Evolutionary conservation across 2,888 invertebrate genomes (phyloP).

Genomic region (Imbricaverruca yamaguchii): DNA sequence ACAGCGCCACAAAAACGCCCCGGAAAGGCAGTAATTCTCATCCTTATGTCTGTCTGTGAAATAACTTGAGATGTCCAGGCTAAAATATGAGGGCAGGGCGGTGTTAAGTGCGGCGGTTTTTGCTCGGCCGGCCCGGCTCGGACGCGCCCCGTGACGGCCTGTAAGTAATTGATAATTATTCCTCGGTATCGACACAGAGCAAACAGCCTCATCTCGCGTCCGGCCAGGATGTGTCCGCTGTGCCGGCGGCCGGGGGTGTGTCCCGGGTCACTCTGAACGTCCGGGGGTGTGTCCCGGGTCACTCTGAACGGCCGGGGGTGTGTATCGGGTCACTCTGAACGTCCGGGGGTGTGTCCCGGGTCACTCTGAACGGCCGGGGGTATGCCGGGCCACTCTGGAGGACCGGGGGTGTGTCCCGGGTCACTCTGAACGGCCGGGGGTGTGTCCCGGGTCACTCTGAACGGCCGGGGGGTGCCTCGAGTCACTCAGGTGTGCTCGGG

Average conservation of each 20-base stretch:
- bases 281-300: not conserved
- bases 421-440: too few relatives aligned
- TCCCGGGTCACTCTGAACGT: not conserved
- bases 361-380: too few relatives aligned
- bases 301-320: not conserved
- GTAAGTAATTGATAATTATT: slow-evolving; percentile 24
- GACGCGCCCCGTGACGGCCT: not conserved
- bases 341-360: too few relatives aligned
- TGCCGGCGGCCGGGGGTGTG: not conserved
- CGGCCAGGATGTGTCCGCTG: not conserved
- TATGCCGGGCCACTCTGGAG: too few relatives aligned
- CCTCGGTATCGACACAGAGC: not conserved
- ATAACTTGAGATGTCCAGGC: slow-evolving; percentile 17
- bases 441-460: too few relatives aligned
- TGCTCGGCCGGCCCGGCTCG: not conserved
- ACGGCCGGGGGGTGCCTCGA: too few relatives aligned
- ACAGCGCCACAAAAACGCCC: slow-evolving; percentile 17
- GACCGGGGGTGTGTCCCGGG: too few relatives aligned
- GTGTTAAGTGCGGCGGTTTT: not conserved
- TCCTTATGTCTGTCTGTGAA: slow-evolving; percentile 21
- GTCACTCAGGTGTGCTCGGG: too few relatives aligned
- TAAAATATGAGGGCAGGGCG: slow-evolving; percentile 17
- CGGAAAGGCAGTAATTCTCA: slow-evolving; percentile 20
- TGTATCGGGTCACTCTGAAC: too few relatives aligned
- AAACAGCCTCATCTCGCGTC: not conserved